Evolutionary conservation across 2,113 vertebrate species (phyloP), one percentile per base, ranked within the genome.

Genomic region (Lampris incognitus): DNA sequence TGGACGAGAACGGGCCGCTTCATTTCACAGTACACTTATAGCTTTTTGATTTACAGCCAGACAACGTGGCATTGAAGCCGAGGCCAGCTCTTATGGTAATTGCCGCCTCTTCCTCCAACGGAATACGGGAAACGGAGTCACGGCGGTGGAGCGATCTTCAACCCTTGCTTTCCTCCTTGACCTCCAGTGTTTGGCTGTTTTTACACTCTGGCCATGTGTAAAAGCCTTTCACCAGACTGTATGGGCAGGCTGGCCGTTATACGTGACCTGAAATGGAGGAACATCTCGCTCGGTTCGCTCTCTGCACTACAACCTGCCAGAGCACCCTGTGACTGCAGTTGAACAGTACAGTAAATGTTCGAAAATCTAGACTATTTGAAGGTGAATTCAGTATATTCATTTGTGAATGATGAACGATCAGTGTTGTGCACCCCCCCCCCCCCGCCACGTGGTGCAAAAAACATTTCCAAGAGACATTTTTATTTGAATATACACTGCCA

Each of bases 1-100:
- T 56, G 57, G 75, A 64, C 48, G 48, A 74, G 41, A 79, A 76
- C 74, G 84, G 79, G 60, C 77, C 2, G 64, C 66, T 49, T 83
- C 66, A 49, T 74, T 79, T 59, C 64, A 69, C 63, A 46, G 36
- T 4, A 72, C 49, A 81, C 61, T 58, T 55, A 74, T 74, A 79
- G 84, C 9, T 78, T 84, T 87, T 79, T 81, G 54, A 82, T 88
- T 54, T 84, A 87, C 83, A 64, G 59, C 52, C 74, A 84, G 72
- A 87, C 66, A 66, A 24, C 73, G 83, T 81, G 67, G 59, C 61
- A 79, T 57, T 24, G 51, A 69, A 75, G 70, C 58, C 72, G 58
- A 82, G 78, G 79, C 69, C 84, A 81, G 71, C 71, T 82, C 81
- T 86, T 82, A 83, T 86, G 83, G 83, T 89, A 90, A 86, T 88